phyloP scores from a whole-genome alignment of 2,113 vertebrate species.

The Daubentonia madagascariensis region DNA sequence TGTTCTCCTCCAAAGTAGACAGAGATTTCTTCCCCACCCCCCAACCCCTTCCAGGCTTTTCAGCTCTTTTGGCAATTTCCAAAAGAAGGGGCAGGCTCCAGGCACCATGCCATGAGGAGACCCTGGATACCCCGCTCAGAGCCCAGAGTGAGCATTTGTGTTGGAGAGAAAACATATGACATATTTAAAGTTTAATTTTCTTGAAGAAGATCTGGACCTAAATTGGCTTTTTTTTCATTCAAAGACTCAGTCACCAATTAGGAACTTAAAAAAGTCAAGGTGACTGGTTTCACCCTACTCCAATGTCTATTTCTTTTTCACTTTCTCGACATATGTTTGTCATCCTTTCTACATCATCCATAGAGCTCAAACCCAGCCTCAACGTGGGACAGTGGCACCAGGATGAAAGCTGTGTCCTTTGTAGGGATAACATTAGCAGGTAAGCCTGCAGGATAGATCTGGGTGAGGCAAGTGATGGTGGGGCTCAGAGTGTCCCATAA shows the following conservation, averaged over 20 bases:
- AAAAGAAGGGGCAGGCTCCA: neutral
- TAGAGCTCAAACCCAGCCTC: neutral
- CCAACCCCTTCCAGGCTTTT: neutral
- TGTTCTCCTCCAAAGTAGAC: neutral
- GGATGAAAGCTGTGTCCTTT: neutral
- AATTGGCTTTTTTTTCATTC: neutral
- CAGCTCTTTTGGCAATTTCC: neutral
- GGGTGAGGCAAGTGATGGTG: neutral
- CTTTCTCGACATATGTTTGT: neutral
- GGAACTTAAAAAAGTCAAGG: neutral
- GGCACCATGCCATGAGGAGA: neutral
- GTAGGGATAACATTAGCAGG: neutral
- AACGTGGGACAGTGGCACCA: neutral
- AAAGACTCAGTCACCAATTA: neutral
- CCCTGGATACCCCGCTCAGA: neutral
- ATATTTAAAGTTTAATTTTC: neutral
- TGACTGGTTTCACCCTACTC: neutral
- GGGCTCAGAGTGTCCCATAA: neutral
- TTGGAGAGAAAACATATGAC: neutral
- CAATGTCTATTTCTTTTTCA: neutral
- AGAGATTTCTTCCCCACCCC: neutral
- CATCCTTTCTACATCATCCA: neutral
- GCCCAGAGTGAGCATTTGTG: neutral
- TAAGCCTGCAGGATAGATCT: neutral
- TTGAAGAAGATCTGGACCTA: neutral